These are phyloP conservation scores for Sipha flava DNA, from an alignment of 1,140 invertebrate genomes.

Conservation along the genomic window DNA sequence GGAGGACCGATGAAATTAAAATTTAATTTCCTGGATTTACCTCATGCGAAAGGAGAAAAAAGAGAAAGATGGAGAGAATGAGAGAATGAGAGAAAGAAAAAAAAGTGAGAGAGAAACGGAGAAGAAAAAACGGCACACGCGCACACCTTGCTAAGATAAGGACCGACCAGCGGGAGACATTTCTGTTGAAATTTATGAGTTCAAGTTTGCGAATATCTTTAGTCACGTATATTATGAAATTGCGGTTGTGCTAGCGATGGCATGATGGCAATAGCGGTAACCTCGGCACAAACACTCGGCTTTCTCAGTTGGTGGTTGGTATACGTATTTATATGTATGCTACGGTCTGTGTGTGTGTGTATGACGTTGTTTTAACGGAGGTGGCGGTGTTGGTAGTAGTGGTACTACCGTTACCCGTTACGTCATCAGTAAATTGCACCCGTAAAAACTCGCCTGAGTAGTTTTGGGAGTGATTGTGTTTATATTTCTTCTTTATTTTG, in stretches of 20 bases:
- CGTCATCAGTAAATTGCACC: too few species aligned
- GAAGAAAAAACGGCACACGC: background rate
- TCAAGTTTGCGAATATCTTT: background rate
- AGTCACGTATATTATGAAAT: slow-evolving; percentile 4
- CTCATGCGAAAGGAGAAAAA: background rate
- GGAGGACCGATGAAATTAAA: background rate
- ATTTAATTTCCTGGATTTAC: slow-evolving; percentile 8
- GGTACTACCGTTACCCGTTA: too few species aligned
- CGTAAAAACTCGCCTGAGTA: too few species aligned
- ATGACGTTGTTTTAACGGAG: too few species aligned
- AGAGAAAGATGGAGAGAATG: too few species aligned
- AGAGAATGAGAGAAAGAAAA: too few species aligned
- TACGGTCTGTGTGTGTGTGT: too few species aligned
- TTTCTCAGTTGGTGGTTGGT: background rate
- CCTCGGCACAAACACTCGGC: background rate
- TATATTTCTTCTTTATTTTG: background rate
- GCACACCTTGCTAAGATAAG: background rate
- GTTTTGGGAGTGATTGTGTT: too few species aligned
- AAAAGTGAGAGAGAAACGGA: background rate
- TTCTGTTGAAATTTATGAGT: slow-evolving; percentile 4
- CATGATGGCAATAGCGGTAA: too few species aligned
- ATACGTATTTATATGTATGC: too few species aligned
- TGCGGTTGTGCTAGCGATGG: background rate
- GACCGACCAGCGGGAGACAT: background rate
- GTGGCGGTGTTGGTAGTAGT: too few species aligned